phyloP scores from a whole-genome alignment of 2,888 invertebrate species.

The Agonopterix heracliana region DNA sequence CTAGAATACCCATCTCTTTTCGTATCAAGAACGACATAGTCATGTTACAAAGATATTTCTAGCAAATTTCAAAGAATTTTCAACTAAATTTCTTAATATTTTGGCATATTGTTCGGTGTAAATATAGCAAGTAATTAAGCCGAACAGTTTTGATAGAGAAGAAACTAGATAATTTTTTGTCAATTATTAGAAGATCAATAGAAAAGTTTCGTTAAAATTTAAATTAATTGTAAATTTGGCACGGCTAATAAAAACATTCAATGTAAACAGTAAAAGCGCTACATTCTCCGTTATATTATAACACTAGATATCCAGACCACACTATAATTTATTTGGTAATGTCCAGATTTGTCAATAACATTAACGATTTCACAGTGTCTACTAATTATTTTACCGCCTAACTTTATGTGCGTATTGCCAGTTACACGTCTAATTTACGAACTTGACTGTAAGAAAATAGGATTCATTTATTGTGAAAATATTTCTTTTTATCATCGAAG shows the following conservation, averaged over 20 bases:
- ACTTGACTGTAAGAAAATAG: conserved; percentile 70
- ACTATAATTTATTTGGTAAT: not conserved
- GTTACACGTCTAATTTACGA: conserved; percentile 59
- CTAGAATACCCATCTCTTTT: conserved; percentile 43
- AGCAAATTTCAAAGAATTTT: not conserved
- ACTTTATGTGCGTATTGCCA: conserved; percentile 63
- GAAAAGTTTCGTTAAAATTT: conserved; percentile 1
- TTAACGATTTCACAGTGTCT: conserved; percentile 27
- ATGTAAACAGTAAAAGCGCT: conserved; percentile 19
- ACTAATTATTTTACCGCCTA: conserved; percentile 38
- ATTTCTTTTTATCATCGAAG: conserved; percentile 49
- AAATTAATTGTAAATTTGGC: conserved; percentile 54
- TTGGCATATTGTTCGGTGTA: not conserved
- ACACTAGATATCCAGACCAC: no score
- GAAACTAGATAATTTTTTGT: no score
- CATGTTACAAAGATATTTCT: not conserved
- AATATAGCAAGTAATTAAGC: no score
- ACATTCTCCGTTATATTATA: conserved; percentile 8
- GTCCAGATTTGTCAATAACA: conserved; percentile 14
- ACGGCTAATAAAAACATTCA: conserved; percentile 42
- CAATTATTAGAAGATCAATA: not conserved
- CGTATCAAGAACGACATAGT: conserved; percentile 29
- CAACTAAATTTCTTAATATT: conserved; percentile 21
- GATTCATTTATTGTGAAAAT: conserved; percentile 68
- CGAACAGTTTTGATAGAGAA: no score